Conservation (phyloP, 1,140 invertebrate genomes). For the Meloidogyne chitwoodi region DNA sequence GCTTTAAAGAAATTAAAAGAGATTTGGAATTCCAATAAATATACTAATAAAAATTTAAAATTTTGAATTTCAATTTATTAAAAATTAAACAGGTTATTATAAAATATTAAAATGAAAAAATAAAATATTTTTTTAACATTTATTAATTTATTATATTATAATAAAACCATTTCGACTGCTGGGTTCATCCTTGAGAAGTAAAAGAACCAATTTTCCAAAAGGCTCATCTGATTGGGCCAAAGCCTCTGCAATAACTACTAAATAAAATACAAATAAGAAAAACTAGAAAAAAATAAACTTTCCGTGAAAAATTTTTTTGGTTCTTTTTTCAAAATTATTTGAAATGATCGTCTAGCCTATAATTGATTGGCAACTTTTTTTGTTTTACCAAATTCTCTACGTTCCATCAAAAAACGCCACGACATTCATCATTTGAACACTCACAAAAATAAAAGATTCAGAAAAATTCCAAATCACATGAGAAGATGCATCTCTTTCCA, state of each 20-base stretch:
- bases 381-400: constrained; percentile 40
- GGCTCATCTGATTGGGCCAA: constrained; percentile 39
- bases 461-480: constrained; percentile 38
- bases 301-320: constrained; percentile 41
- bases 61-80: too few relatives aligned
- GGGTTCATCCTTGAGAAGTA: constrained; percentile 24
- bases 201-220: constrained; percentile 37
- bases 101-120: too few relatives aligned
- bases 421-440: constrained; percentile 36
- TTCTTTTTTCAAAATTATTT: constrained; percentile 43
- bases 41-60: too few relatives aligned
- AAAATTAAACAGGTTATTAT: too few relatives aligned
- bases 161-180: constrained; percentile 36
- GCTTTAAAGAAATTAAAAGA: too few relatives aligned
- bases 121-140: too few relatives aligned
- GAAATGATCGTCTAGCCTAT: constrained; percentile 34
- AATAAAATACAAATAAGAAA: constrained; percentile 5
- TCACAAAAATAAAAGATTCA: constrained; percentile 31
- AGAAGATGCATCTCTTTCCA: constrained; percentile 35
- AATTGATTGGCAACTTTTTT: constrained; percentile 32
- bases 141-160: too few relatives aligned
- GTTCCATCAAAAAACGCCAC: constrained; percentile 36
- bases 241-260: constrained; percentile 32
- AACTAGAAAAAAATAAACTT: constrained; percentile 4
- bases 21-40: too few relatives aligned